These are phyloP conservation scores for Crioceris asparagi DNA, from an alignment of 2,888 invertebrate genomes.

Conservation along the genomic window DNA sequence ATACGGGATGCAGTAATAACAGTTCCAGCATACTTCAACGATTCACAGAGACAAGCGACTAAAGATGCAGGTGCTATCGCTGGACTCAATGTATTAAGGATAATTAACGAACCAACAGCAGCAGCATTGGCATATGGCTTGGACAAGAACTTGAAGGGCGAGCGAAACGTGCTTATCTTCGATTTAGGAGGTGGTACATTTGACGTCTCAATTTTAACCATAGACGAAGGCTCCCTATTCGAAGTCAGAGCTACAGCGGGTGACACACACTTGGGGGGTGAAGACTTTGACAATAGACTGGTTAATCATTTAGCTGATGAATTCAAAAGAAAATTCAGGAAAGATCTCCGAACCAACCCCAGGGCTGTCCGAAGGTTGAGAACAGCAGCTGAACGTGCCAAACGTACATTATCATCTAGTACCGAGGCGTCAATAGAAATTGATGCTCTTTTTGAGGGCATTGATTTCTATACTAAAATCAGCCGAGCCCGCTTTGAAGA, in stretches of 20 bases:
- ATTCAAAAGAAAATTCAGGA: conserved; percentile 59
- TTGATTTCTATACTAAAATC: conserved; percentile 63
- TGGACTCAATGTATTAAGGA: conserved; percentile 64
- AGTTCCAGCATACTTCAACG: conserved; percentile 40
- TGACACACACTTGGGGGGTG: conserved; percentile 74
- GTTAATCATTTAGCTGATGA: conserved; percentile 52
- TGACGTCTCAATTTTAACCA: conserved; percentile 73
- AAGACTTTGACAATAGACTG: conserved; percentile 51
- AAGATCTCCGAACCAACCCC: conserved; percentile 49
- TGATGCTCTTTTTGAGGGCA: conserved; percentile 62
- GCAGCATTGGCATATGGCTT: conserved; percentile 24
- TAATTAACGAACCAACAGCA: conserved; percentile 62
- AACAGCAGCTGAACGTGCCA: conserved; percentile 68
- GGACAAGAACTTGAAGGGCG: conserved; percentile 23
- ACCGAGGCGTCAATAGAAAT: conserved; percentile 67
- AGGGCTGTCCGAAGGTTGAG: conserved; percentile 58
- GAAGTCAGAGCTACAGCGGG: conserved; percentile 76
- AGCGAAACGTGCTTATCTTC: conserved; percentile 48
- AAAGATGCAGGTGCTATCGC: conserved; percentile 63
- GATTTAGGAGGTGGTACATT: conserved; percentile 59
- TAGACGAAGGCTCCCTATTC: conserved; percentile 72
- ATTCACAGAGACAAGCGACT: conserved; percentile 65
- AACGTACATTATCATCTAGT: conserved; percentile 65
- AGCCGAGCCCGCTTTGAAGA: conserved; percentile 69
- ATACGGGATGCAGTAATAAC: conserved; percentile 44